These are phyloP conservation scores for Acrocephalus scirpaceus DNA, from an alignment of 2,797 vertebrate species.

Conservation along the genomic window DNA sequence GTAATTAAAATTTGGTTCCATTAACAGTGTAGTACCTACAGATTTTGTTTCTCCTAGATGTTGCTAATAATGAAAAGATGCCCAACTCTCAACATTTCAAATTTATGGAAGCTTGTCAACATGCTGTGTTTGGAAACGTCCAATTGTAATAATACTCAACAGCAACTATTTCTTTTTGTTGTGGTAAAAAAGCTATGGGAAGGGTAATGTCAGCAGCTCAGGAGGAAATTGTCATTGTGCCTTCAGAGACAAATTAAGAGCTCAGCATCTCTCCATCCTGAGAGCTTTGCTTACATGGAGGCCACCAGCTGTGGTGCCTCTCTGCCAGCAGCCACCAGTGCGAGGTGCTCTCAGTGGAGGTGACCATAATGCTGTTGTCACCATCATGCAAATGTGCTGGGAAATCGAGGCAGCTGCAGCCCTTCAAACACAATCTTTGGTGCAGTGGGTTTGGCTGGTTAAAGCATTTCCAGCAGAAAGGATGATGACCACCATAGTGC, in stretches of 20 bases:
- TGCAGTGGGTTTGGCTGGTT: background rate
- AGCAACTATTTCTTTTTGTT: no score
- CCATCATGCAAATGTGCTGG: background rate
- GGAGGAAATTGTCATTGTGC: background rate
- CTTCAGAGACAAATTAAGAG: background rate
- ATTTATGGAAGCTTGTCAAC: background rate
- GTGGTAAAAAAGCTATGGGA: no score
- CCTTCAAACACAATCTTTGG: background rate
- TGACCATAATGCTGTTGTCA: background rate
- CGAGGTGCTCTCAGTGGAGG: background rate
- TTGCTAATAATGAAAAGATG: background rate
- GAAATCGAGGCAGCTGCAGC: background rate
- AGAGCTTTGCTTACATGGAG: background rate
- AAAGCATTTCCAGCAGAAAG: background rate
- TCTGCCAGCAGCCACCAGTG: background rate
- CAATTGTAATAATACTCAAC: no score
- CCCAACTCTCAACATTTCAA: background rate
- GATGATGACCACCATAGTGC: fast-evolving
- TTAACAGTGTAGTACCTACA: background rate
- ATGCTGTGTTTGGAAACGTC: background rate
- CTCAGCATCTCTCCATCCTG: background rate
- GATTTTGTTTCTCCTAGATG: background rate
- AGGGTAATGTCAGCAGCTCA: no score
- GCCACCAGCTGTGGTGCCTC: background rate
- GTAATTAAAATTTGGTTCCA: background rate